A percentile compares a stretch with the other conserved stretches of the same genome.
phyloP scores from a whole-genome alignment of 2,113 vertebrate genomes.

The Gymnarchus niloticus region DNA sequence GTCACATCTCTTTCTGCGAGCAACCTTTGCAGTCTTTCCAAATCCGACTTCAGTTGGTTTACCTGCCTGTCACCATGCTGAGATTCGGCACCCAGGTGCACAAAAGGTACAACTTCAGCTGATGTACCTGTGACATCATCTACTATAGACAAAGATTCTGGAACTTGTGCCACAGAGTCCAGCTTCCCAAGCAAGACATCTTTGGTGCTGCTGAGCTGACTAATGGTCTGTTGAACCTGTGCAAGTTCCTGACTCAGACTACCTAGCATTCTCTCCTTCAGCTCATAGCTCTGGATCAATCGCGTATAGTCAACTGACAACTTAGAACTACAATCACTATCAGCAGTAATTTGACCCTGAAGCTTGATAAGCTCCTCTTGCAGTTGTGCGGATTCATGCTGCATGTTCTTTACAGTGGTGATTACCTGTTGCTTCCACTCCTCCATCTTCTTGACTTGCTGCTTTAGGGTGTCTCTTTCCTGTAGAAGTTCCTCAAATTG shows the following conservation, averaged over 20 bases:
- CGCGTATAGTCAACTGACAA: slow-evolving; percentile 83
- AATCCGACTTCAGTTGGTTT: slow-evolving; percentile 54
- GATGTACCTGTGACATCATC: slow-evolving; percentile 21
- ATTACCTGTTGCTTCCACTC: slow-evolving; percentile 98
- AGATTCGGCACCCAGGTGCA: slow-evolving; percentile 4
- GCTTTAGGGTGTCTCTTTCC: slow-evolving; percentile 85
- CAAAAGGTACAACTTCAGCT: slow-evolving; percentile 27
- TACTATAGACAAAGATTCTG: slow-evolving; percentile 26
- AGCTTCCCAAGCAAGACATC: slow-evolving; percentile 82
- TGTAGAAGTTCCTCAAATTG: slow-evolving; percentile 94
- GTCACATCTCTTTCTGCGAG: slow-evolving; percentile 71
- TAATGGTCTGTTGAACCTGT: slow-evolving; percentile 85
- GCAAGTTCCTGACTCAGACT: slow-evolving; percentile 80
- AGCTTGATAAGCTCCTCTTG: slow-evolving; percentile 86
- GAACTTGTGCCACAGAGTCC: slow-evolving; percentile 63
- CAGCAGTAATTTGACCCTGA: slow-evolving; percentile 76
- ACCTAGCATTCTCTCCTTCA: slow-evolving; percentile 80
- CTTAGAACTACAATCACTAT: slow-evolving; percentile 79
- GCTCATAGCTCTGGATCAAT: slow-evolving; percentile 87
- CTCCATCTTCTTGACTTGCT: slow-evolving; percentile 97
- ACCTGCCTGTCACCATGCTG: slow-evolving; percentile 39
- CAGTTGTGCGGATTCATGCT: slow-evolving; percentile 90
- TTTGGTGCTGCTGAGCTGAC: slow-evolving; percentile 80
- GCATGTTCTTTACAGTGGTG: slow-evolving; percentile 95
- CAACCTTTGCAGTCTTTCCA: slow-evolving; percentile 58